Conservation (phyloP, 2,113 vertebrate species). For the Amphiprion ocellaris region DNA sequence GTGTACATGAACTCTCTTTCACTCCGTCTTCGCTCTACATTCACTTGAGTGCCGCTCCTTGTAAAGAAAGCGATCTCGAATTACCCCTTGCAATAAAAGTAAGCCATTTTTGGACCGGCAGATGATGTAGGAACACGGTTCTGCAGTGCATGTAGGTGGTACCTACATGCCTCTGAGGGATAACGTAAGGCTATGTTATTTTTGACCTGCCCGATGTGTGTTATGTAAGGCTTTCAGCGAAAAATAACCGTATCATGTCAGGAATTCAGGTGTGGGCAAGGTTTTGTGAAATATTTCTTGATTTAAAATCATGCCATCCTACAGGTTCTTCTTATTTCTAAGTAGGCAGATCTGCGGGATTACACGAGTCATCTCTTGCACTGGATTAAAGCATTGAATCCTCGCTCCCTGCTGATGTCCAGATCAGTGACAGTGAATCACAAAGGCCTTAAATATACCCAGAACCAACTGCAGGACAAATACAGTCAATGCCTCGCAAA, state of each 20-base stretch:
- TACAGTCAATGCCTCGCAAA: conserved; percentile 39
- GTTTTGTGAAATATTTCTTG: neutral
- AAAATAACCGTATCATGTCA: conserved; percentile 38
- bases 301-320: conserved; percentile 32
- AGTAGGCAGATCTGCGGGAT: conserved; percentile 55
- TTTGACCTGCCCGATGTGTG: conserved; percentile 23
- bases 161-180: conserved; percentile 40
- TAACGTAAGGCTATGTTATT: conserved; percentile 47
- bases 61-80: conserved; percentile 18
- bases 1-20: conserved; percentile 41
- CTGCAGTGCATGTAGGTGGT: conserved; percentile 19
- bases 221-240: conserved; percentile 41
- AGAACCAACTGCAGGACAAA: conserved; percentile 42
- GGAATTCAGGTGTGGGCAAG: neutral
- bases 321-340: conserved; percentile 41
- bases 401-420: conserved; percentile 31
- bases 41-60: conserved; percentile 27
- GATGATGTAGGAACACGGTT: conserved; percentile 20
- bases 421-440: conserved; percentile 51
- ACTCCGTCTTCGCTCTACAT: conserved; percentile 30
- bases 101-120: conserved; percentile 30
- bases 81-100: conserved; percentile 24
- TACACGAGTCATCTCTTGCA: conserved; percentile 48
- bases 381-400: conserved; percentile 61
- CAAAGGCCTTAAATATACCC: conserved; percentile 67